Percentiles rank a stretch among this genome's conserved stretches.
These are phyloP conservation scores for Nowickia ferox DNA, from an alignment of 2,888 invertebrate species.

Conservation along the genomic window DNA sequence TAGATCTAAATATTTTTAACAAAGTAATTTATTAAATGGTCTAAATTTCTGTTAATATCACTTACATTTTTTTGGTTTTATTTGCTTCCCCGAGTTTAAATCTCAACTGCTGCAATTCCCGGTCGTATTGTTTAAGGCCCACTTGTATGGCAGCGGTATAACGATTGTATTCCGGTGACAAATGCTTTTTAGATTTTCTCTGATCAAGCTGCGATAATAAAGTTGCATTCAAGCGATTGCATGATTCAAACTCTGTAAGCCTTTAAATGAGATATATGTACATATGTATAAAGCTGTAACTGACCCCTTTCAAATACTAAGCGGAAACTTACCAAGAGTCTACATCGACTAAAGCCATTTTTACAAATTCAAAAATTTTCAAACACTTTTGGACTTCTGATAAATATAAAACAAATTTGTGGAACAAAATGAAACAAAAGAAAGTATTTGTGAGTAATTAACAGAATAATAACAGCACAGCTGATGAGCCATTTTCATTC, in stretches of 20 bases:
- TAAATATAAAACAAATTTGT: neutral
- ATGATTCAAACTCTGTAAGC: conserved; percentile 87
- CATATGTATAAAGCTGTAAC: neutral
- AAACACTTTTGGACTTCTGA: neutral
- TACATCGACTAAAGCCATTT: conserved; percentile 82
- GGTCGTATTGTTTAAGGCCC: conserved; percentile 86
- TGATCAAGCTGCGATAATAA: conserved; percentile 86
- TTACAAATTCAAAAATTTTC: conserved; percentile 13
- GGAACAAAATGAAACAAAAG: conserved; percentile 16
- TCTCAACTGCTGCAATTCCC: conserved; percentile 85
- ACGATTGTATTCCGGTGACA: conserved; percentile 85
- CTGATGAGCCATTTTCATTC: neutral
- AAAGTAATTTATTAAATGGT: neutral
- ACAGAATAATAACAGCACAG: conserved; percentile 35
- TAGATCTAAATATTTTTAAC: conserved; percentile 83
- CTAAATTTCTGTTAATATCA: neutral
- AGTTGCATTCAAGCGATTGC: conserved; percentile 86
- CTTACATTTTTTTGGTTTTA: conserved; percentile 66
- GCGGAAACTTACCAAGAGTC: conserved; percentile 80
- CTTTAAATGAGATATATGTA: conserved; percentile 80
- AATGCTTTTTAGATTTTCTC: conserved; percentile 84
- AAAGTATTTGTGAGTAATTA: conserved; percentile 19
- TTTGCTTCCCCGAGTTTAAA: conserved; percentile 84
- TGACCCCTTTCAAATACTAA: neutral
- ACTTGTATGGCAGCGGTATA: conserved; percentile 86